Conservation (phyloP, 2,113 vertebrate species). For the Brevimyrus niger region DNA sequence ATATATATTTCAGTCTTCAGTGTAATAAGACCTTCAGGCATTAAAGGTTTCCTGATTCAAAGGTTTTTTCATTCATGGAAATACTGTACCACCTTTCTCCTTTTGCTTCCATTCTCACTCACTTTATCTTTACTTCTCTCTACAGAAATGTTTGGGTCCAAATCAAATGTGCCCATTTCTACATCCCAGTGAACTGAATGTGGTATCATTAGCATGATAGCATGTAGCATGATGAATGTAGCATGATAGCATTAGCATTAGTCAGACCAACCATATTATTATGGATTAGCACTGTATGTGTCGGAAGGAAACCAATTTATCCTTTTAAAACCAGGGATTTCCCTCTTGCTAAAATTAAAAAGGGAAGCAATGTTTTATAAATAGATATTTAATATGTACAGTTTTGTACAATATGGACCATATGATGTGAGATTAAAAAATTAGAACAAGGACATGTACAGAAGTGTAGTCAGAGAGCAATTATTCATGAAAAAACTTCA, state of each 20-base stretch:
- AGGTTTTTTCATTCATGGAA: background rate
- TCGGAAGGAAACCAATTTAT: slow-evolving; percentile 8
- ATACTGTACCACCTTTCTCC: background rate
- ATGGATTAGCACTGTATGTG: slow-evolving; percentile 5
- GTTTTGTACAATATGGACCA: background rate
- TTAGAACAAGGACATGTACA: background rate
- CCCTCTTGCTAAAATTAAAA: slow-evolving; percentile 13
- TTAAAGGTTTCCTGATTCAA: background rate
- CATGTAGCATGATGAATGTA: no score
- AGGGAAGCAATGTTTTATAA: slow-evolving; percentile 6
- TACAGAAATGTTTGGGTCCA: slow-evolving; percentile 2
- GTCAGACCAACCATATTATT: slow-evolving; percentile 15
- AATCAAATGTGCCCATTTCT: slow-evolving; percentile 6
- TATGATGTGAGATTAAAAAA: background rate
- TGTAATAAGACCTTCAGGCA: background rate
- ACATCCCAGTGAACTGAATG: slow-evolving; percentile 6
- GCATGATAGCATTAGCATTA: slow-evolving; percentile 12
- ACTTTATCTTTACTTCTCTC: slow-evolving; percentile 2
- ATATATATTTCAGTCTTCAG: background rate
- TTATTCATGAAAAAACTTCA: background rate
- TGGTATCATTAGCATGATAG: slow-evolving; percentile 11
- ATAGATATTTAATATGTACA: slow-evolving; percentile 12
- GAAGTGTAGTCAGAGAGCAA: background rate
- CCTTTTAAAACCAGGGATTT: slow-evolving; percentile 8
- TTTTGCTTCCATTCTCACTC: background rate